Base-by-base conservation (phyloP, 1,140 invertebrate species). In the Leptopilina clavipes region DNA sequence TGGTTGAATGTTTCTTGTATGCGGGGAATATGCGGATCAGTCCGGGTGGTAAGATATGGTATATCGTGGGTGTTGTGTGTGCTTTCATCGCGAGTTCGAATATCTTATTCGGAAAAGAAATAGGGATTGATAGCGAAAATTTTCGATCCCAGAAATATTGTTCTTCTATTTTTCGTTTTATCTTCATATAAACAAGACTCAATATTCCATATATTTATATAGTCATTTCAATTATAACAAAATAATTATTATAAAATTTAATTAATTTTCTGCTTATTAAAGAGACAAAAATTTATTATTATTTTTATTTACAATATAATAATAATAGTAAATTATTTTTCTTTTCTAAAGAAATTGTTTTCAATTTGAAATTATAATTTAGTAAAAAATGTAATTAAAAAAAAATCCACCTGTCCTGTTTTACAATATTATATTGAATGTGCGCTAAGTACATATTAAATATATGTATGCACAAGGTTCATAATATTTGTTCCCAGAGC, bases 41-140 rank as follows among this genome's bases (percentile, higher is more conserved):
- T 31, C 59, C 59, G 59, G 59, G 59, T 65, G 59, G 59, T 65
- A 65, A 65, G 22, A 65, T 65, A 65, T 65, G 11, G 22, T 37
- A 31, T 65, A 65, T 65, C 22, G 59, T 65, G 59, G 59, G 59
- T 65, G 59, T 65, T 65, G 59, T 65, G 59, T 65, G 22, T 65
- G 59, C 59, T 65, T 65, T 65, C 22, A 25, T 31, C 19, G 59
- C 37, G 37, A 65, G 59, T 65, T 65, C 25, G 22, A 65, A 65
- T 65, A 65, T 65, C 59, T 65, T 65, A 65, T 19, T 65, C 25
- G 11, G 25, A 40, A 40, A 31, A 65, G 59, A 31, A 31, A 37
- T n/a, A n/a, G 25, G 59, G 14, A 31, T 65, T 65, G 59, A 65
- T 65, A n/a, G 56, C 8, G 19, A 25, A 22, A 65, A 65, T 65